These are phyloP conservation scores for Staurois parvus DNA, from an alignment of 2,797 vertebrate species.

Conservation along the genomic window DNA sequence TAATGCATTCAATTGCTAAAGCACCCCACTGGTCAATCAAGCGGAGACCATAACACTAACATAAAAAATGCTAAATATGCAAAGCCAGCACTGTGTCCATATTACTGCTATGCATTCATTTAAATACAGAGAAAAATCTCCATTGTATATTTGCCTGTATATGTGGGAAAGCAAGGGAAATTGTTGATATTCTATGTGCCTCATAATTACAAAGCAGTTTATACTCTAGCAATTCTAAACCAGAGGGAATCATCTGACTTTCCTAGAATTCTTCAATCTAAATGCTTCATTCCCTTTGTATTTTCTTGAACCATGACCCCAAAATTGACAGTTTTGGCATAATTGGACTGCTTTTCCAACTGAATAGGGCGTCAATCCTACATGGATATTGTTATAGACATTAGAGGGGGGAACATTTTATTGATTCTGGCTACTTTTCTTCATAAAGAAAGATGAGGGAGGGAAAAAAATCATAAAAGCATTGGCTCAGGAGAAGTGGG, in stretches of 20 bases:
- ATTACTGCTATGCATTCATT: background rate
- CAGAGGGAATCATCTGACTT: background rate
- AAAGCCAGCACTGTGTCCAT: background rate
- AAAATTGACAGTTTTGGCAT: constrained; percentile 37
- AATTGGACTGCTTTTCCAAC: constrained; percentile 46
- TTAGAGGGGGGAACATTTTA: constrained; percentile 8
- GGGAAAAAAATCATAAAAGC: constrained; percentile 30
- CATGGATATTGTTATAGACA: constrained; percentile 44
- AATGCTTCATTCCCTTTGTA: constrained; percentile 4
- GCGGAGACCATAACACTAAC: background rate
- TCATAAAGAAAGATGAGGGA: constrained; percentile 9
- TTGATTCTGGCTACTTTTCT: constrained; percentile 49
- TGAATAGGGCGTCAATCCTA: constrained; percentile 14
- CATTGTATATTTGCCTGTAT: background rate
- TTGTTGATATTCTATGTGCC: background rate
- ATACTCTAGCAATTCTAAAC: background rate
- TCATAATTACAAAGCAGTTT: background rate
- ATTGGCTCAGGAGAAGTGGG: constrained; percentile 4
- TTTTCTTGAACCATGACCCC: background rate
- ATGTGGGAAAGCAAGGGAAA: background rate
- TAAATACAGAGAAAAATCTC: background rate
- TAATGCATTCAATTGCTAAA: background rate
- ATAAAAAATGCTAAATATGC: background rate
- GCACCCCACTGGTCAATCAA: background rate
- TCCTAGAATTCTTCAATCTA: constrained; percentile 8